These are phyloP conservation scores for Merodon equestris DNA, from an alignment of 2,888 invertebrate species.

Conservation along the genomic window DNA sequence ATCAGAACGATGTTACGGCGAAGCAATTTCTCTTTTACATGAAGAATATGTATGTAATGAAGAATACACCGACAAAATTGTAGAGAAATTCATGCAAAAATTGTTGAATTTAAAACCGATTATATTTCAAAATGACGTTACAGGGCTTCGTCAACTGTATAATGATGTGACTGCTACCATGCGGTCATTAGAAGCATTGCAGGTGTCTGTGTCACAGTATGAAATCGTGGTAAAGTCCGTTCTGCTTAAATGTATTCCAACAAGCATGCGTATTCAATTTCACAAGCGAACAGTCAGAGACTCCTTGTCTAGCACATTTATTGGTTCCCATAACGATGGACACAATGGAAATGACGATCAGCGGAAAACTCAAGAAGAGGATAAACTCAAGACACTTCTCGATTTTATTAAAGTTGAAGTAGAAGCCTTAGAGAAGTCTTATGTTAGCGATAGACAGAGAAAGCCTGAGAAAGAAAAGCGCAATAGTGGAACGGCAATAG, in stretches of 20 bases:
- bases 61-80: constrained; percentile 50
- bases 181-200: constrained; percentile 50
- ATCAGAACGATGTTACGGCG: constrained; percentile 50
- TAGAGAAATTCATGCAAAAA: constrained; percentile 51
- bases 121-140: constrained; percentile 16
- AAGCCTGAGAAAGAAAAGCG: not conserved
- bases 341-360: not conserved
- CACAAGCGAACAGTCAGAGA: constrained; percentile 24
- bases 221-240: constrained; percentile 52
- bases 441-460: constrained; percentile 43
- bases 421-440: constrained; percentile 48
- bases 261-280: constrained; percentile 31
- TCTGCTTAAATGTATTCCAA: constrained; percentile 42
- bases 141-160: constrained; percentile 33
- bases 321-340: not conserved
- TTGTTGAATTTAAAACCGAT: constrained; percentile 34
- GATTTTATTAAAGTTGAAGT: constrained; percentile 47
- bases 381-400: too few species aligned
- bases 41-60: too few species aligned
- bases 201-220: constrained; percentile 52
- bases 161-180: constrained; percentile 48
- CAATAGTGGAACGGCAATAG: constrained; percentile 10
- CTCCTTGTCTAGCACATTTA: constrained; percentile 11
- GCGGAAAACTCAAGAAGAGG: constrained; percentile 11
- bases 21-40: constrained; percentile 37